phyloP scores from a whole-genome alignment of 2,888 invertebrate species.

The Drosophila testacea region DNA sequence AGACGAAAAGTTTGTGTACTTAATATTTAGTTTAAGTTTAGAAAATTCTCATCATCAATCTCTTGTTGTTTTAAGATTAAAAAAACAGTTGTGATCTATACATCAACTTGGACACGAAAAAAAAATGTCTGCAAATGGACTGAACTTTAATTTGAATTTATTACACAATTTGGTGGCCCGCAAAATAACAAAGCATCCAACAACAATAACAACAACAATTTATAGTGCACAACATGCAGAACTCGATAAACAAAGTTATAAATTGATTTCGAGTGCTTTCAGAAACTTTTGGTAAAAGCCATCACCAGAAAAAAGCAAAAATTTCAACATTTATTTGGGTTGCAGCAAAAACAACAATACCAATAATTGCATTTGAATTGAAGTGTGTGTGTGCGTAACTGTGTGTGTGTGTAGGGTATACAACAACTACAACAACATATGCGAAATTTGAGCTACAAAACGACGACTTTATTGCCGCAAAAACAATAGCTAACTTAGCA shows the following conservation, averaged over 20 bases:
- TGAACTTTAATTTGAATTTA: constrained; percentile 17
- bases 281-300: constrained; percentile 30
- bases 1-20: too few relatives aligned
- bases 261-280: constrained; percentile 65
- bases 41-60: neutral
- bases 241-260: constrained; percentile 57
- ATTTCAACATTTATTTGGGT: constrained; percentile 23
- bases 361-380: constrained; percentile 43
- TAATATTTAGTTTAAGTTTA: neutral
- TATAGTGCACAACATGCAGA: constrained; percentile 21
- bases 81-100: neutral
- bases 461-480: constrained; percentile 32
- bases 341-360: constrained; percentile 7
- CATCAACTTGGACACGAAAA: neutral
- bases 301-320: constrained; percentile 25
- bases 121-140: neutral
- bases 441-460: constrained; percentile 32
- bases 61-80: neutral
- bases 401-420: constrained; percentile 1
- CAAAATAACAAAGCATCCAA: constrained; percentile 8
- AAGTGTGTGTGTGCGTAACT: constrained; percentile 3
- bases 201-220: constrained; percentile 21
- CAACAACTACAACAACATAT: constrained; percentile 22
- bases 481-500: constrained; percentile 33
- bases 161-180: constrained; percentile 7